A percentile compares a stretch with the other conserved stretches of the same genome.
Conservation (phyloP, 1,140 invertebrate genomes). For the Trichomalopsis sarcophagae region DNA sequence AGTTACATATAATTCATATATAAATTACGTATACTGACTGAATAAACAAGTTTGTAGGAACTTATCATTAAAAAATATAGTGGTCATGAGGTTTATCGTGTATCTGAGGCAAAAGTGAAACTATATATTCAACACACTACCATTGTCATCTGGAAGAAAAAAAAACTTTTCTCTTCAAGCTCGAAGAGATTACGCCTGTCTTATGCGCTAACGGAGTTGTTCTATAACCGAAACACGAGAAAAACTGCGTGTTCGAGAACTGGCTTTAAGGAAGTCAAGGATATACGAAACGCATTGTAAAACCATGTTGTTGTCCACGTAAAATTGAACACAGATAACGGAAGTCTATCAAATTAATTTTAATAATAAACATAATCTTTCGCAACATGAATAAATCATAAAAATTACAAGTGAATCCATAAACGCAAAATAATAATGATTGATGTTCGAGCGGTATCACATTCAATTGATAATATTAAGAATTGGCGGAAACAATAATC, state of each 20-base stretch:
- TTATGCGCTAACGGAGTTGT: conserved; percentile 22
- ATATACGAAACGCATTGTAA: conserved; percentile 20
- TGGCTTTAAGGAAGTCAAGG: background rate
- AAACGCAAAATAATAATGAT: background rate
- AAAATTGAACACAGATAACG: background rate
- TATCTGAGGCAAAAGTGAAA: conserved; percentile 28
- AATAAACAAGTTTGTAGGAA: conserved; percentile 44
- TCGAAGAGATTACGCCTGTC: background rate
- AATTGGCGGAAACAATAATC: conserved; percentile 19
- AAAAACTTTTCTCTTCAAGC: conserved; percentile 4
- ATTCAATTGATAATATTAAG: conserved; percentile 1
- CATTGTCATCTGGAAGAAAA: conserved; percentile 10
- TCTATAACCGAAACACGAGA: conserved; percentile 10
- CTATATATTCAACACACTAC: conserved; percentile 9
- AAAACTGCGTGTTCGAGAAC: conserved; percentile 4
- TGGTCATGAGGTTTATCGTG: conserved; percentile 17
- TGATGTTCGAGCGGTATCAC: background rate
- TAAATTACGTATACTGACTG: conserved; percentile 41
- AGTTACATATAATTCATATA: conserved; percentile 34
- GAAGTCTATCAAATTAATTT: background rate
- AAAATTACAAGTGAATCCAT: background rate
- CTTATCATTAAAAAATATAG: conserved; percentile 34
- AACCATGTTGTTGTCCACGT: background rate
- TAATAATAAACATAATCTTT: background rate
- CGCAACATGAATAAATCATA: background rate